phyloP scores from a whole-genome alignment of 2,888 invertebrate genomes.

The Linnaemya tessellans region DNA sequence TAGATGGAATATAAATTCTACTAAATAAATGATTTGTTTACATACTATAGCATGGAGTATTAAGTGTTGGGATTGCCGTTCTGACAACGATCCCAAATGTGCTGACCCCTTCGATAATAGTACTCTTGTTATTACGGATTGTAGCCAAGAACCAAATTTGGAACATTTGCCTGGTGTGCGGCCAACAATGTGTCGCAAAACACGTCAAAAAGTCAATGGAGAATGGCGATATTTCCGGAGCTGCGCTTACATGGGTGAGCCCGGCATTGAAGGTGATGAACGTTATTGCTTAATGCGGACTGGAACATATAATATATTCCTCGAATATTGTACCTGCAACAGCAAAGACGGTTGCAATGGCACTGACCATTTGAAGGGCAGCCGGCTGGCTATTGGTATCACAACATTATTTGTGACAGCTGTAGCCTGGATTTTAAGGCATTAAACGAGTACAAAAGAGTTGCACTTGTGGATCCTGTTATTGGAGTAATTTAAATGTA shows the following conservation, averaged over 20 bases:
- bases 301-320: conserved; percentile 96
- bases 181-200: conserved; percentile 95
- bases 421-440: conserved; percentile 70
- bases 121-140: conserved; percentile 93
- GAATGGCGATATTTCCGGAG: conserved; percentile 94
- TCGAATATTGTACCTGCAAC: conserved; percentile 96
- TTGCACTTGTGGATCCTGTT: background rate
- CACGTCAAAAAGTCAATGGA: conserved; percentile 94
- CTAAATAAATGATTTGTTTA: conserved; percentile 28
- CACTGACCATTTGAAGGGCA: conserved; percentile 83
- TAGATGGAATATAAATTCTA: background rate
- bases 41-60: conserved; percentile 83
- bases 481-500: background rate
- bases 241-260: conserved; percentile 95
- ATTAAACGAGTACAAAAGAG: conserved; percentile 46
- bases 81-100: conserved; percentile 94
- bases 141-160: conserved; percentile 86
- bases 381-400: conserved; percentile 76
- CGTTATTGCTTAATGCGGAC: conserved; percentile 95
- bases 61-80: conserved; percentile 96
- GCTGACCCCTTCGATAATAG: conserved; percentile 96
- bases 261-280: conserved; percentile 94
- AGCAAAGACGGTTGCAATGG: conserved; percentile 96
- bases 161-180: conserved; percentile 87
- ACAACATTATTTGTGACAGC: conserved; percentile 71